Conservation (phyloP, 1,140 invertebrate genomes). For the Aricia agestis region DNA sequence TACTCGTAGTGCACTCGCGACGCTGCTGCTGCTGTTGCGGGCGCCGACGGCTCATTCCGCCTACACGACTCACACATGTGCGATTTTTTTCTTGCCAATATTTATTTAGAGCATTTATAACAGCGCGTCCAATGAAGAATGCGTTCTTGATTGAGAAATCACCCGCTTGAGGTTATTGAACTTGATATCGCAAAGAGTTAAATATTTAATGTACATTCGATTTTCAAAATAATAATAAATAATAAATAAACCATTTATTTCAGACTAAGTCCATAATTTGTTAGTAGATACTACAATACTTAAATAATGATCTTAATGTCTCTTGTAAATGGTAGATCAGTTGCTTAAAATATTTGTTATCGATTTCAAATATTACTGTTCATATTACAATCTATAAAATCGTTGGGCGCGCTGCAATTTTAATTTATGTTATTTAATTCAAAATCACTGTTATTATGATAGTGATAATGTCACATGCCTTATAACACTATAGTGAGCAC, state of each 20-base stretch:
- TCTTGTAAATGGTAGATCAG: too few species aligned
- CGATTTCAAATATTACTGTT: too few species aligned
- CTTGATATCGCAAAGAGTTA: neutral
- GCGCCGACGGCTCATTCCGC: slow-evolving; percentile 26
- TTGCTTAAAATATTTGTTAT: too few species aligned
- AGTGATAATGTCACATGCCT: slow-evolving; percentile 16
- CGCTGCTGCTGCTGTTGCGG: neutral
- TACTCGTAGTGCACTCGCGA: slow-evolving; percentile 40
- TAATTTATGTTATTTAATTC: neutral
- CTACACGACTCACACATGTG: slow-evolving; percentile 23
- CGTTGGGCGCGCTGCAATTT: neutral
- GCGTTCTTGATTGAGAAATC: too few species aligned
- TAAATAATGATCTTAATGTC: too few species aligned
- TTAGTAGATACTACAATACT: too few species aligned
- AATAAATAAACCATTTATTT: too few species aligned
- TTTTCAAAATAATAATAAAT: too few species aligned
- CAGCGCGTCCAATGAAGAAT: slow-evolving; percentile 16
- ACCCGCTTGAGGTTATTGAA: too few species aligned
- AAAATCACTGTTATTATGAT: neutral
- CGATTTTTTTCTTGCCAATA: neutral
- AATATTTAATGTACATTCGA: neutral
- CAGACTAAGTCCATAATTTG: too few species aligned
- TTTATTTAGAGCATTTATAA: slow-evolving; percentile 5
- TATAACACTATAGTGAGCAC: slow-evolving; percentile 34
- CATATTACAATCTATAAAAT: neutral